These are phyloP conservation scores for Ptilonorhynchus violaceus DNA, from an alignment of 2,113 vertebrate species.

Conservation along the genomic window DNA sequence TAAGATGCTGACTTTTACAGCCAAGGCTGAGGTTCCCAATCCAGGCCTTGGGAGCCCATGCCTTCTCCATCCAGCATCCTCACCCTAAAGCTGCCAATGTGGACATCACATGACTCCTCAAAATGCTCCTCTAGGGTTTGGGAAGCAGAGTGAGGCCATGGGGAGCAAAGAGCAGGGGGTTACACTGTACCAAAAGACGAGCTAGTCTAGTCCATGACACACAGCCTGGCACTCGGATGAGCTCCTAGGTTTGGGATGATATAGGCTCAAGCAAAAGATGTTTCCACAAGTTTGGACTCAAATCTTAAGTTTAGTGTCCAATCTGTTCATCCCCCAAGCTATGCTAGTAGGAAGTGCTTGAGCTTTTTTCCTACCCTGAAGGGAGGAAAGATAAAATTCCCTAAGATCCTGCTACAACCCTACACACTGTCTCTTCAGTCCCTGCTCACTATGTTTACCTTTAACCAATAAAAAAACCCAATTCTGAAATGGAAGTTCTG, in stretches of 20 bases:
- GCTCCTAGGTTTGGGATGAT: neutral
- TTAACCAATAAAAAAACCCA: neutral
- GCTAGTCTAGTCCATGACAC: neutral
- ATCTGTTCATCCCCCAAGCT: neutral
- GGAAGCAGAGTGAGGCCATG: neutral
- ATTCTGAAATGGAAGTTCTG: neutral
- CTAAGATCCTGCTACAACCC: neutral
- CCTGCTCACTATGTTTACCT: neutral
- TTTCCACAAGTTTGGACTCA: neutral
- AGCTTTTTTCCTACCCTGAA: neutral
- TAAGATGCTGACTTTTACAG: neutral
- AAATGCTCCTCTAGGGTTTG: neutral
- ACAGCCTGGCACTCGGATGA: neutral
- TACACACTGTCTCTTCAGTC: neutral
- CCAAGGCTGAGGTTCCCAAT: neutral
- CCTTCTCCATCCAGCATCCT: neutral
- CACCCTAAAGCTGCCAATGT: neutral
- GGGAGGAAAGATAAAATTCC: neutral
- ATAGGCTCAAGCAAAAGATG: neutral
- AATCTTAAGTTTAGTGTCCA: neutral
- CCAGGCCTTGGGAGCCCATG: neutral
- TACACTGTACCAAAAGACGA: neutral
- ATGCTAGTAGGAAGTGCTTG: neutral
- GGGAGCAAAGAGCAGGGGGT: neutral
- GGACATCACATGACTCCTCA: neutral